Conservation (phyloP, 2,888 invertebrate genomes). For the Hylaea fasciaria region DNA sequence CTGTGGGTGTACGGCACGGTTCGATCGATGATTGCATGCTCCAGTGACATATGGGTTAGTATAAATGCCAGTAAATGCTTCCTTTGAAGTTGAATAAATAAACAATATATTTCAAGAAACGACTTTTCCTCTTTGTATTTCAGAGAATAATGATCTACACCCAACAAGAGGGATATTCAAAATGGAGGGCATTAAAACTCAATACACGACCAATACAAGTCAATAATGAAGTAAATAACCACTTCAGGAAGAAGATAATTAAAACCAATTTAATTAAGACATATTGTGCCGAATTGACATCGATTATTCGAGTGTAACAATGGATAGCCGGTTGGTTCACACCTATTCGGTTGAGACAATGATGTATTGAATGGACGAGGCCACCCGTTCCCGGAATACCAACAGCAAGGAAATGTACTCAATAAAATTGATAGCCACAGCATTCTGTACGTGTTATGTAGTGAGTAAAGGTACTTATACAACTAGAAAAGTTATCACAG, state of each 20-base stretch:
- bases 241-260: constrained; percentile 6
- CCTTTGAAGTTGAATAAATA: constrained; percentile 38
- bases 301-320: constrained; percentile 34
- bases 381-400: constrained; percentile 47
- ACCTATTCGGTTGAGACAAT: constrained; percentile 51
- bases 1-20: constrained; percentile 38
- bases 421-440: constrained; percentile 42
- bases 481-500: too few species aligned
- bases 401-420: constrained; percentile 44
- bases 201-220: background rate
- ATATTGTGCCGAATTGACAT: constrained; percentile 27
- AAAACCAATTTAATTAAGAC: constrained; percentile 30
- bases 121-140: constrained; percentile 16
- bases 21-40: constrained; percentile 46
- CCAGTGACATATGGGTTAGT: constrained; percentile 38
- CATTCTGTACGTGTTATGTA: constrained; percentile 25
- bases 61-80: constrained; percentile 37
- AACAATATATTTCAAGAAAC: constrained; percentile 30
- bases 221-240: constrained; percentile 5
- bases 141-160: background rate
- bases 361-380: constrained; percentile 47
- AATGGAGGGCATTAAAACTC: too few species aligned
- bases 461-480: constrained; percentile 6
- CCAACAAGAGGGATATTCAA: background rate
- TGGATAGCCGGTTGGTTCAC: constrained; percentile 39